Conservation (phyloP, 1,140 invertebrate species). For the Drosophila neocordata region DNA sequence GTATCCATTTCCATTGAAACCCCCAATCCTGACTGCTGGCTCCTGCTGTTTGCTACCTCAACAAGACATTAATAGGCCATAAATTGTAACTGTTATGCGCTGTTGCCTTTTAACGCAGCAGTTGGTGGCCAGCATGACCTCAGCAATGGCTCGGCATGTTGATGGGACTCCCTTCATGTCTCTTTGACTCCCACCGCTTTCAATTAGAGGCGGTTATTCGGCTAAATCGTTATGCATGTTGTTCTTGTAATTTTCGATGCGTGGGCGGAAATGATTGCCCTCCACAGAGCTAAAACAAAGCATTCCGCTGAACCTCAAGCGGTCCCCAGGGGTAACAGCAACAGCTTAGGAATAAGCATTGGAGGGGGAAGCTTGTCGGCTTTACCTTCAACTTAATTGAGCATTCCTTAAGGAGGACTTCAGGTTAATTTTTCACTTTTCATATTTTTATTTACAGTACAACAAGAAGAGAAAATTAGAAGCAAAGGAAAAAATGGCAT, state of each 20-base stretch:
- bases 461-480: not conserved
- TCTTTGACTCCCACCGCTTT: constrained; percentile 51
- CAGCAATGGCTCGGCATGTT: constrained; percentile 24
- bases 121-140: constrained; percentile 66
- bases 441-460: constrained; percentile 1
- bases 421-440: constrained; percentile 36
- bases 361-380: constrained; percentile 17
- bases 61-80: constrained; percentile 76
- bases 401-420: constrained; percentile 35
- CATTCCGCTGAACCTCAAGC: constrained; percentile 2
- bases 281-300: constrained; percentile 26
- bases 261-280: constrained; percentile 71
- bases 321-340: not conserved
- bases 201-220: constrained; percentile 78
- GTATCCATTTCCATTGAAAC: no score
- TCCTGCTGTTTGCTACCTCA: constrained; percentile 59
- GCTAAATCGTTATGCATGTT: constrained; percentile 78
- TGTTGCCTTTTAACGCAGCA: constrained; percentile 74
- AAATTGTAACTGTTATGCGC: constrained; percentile 81
- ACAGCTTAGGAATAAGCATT: constrained; percentile 20
- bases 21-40: constrained; percentile 25
- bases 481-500: constrained; percentile 39
- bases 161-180: not conserved
- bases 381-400: constrained; percentile 63
- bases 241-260: constrained; percentile 22